A percentile compares a stretch with the other conserved stretches of the same genome.
phyloP scores from a whole-genome alignment of 2,888 invertebrate genomes.

The Mongoloraphidia duomilia region DNA sequence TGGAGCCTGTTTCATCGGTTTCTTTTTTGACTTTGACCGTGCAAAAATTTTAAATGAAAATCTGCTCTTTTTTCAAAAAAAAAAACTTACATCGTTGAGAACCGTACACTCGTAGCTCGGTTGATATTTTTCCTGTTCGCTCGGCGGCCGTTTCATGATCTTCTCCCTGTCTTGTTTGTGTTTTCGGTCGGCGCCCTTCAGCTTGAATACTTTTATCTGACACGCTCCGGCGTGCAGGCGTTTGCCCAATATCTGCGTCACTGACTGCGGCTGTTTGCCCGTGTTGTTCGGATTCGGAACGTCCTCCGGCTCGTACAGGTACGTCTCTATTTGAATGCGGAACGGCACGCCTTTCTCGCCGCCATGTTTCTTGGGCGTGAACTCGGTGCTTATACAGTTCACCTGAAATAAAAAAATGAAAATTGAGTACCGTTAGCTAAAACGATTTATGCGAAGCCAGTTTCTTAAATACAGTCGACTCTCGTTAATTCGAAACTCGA shows the following conservation, averaged over 20 bases:
- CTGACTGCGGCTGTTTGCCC: constrained; percentile 8
- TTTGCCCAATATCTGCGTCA: constrained; percentile 26
- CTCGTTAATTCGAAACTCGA: no score
- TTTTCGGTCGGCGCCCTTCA: constrained; percentile 93
- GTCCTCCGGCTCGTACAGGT: constrained; percentile 17
- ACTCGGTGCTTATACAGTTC: constrained; percentile 95
- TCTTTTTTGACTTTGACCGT: neutral
- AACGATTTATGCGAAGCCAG: no score
- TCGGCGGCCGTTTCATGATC: constrained; percentile 67
- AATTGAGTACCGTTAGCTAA: neutral
- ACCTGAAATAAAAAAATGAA: constrained; percentile 37
- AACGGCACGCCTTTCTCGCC: constrained; percentile 97
- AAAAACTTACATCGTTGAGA: constrained; percentile 69
- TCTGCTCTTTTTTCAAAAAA: neutral
- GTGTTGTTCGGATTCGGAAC: neutral
- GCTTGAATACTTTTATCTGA: constrained; percentile 86
- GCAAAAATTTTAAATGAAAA: no score
- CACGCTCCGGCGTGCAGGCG: constrained; percentile 90
- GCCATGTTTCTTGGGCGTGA: constrained; percentile 94
- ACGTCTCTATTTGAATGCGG: constrained; percentile 87
- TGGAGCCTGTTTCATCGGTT: neutral
- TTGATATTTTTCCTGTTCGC: constrained; percentile 85
- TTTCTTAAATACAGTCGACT: no score
- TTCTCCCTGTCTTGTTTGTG: constrained; percentile 95
- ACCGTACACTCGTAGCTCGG: constrained; percentile 93